Evolutionary conservation across 37 sponge, comb jelly and placozoan genomes (phyloP).

Genomic region (Ephydatia muelleri): DNA sequence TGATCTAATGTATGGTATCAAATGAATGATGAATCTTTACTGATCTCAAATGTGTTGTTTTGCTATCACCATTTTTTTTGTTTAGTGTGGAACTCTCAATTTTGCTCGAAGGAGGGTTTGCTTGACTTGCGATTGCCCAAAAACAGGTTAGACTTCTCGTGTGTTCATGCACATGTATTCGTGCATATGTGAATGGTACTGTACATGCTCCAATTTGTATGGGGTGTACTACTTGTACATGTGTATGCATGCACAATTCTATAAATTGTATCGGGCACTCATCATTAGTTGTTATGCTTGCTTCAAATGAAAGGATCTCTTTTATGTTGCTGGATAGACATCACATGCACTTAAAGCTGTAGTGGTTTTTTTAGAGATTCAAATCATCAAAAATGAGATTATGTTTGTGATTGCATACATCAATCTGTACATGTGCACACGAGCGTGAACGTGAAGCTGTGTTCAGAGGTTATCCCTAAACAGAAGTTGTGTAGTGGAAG

Average conservation of each 20-base stretch:
- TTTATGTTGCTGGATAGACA: too few species aligned
- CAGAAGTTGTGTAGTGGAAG: too few species aligned
- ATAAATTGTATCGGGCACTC: neutral
- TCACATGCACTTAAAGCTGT: too few species aligned
- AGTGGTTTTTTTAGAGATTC: too few species aligned
- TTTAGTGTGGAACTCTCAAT: slow-evolving; percentile 73
- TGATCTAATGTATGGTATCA: neutral
- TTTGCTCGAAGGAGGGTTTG: slow-evolving; percentile 60
- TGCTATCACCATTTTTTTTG: neutral
- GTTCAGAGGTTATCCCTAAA: too few species aligned
- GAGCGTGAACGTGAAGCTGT: too few species aligned
- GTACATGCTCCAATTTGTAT: too few species aligned
- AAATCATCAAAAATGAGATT: too few species aligned
- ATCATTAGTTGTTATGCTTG: too few species aligned
- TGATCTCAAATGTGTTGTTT: neutral
- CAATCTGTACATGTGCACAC: too few species aligned
- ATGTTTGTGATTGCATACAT: too few species aligned
- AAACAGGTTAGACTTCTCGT: slow-evolving; percentile 50
- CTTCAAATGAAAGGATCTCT: too few species aligned
- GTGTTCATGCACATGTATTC: neutral
- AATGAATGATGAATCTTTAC: neutral
- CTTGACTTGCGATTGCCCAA: slow-evolving; percentile 71
- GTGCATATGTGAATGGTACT: neutral
- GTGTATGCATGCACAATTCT: neutral
- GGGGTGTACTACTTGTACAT: neutral